phyloP scores from a whole-genome alignment of 2,797 vertebrate genomes.

The Oceanodroma leucorhoa region DNA sequence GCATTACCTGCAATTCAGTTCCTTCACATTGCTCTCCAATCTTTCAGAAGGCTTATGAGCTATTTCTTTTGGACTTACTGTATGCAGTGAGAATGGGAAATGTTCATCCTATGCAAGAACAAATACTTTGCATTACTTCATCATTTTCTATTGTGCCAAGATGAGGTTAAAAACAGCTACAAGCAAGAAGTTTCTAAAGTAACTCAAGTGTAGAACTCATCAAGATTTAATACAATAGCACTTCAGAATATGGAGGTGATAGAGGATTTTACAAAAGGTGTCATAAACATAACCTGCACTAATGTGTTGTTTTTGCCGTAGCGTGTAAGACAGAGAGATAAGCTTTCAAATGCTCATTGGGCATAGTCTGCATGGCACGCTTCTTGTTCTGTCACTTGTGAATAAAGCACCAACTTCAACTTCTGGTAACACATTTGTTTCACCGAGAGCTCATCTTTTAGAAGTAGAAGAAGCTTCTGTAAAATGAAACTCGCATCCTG shows the following conservation, averaged over 20 bases:
- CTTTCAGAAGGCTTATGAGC: background rate
- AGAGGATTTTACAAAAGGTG: background rate
- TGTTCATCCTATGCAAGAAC: background rate
- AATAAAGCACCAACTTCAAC: background rate
- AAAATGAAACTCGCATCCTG: background rate
- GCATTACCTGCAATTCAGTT: background rate
- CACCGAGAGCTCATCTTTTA: background rate
- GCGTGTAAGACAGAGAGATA: fast-evolving
- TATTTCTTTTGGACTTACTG: background rate
- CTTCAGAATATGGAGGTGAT: background rate
- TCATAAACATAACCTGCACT: background rate
- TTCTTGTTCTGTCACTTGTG: background rate
- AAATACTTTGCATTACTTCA: background rate
- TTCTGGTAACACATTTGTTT: background rate
- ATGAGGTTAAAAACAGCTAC: background rate
- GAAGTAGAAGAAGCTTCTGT: background rate
- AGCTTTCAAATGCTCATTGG: background rate
- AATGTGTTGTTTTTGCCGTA: background rate
- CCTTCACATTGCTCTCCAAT: background rate
- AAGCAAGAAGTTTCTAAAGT: background rate
- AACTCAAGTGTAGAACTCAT: background rate
- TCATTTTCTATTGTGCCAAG: background rate
- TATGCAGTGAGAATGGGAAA: background rate
- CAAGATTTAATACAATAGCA: background rate
- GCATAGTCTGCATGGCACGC: background rate